Conservation (phyloP, 2,888 invertebrate species). For the Auanema freiburgensis region DNA sequence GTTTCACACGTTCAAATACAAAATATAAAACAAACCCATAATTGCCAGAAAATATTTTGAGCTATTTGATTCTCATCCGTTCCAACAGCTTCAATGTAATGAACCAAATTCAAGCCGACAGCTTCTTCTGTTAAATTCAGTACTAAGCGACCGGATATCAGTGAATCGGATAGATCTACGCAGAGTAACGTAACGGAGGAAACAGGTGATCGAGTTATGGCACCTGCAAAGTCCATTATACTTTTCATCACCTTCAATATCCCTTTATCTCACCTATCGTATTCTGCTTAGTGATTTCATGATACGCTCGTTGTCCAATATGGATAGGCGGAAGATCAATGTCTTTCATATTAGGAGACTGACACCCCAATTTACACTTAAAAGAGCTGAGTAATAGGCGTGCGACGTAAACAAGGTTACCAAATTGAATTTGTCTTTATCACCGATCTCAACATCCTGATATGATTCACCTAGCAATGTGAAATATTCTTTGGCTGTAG, state of each 20-base stretch:
- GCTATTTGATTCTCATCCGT: conserved; percentile 13
- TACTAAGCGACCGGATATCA: conserved; percentile 14
- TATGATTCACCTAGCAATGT: conserved; percentile 28
- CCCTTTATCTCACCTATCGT: conserved; percentile 21
- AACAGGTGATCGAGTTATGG: conserved; percentile 9
- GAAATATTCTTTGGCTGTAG: conserved; percentile 25
- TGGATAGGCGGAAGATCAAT: conserved; percentile 39
- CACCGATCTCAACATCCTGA: conserved; percentile 32
- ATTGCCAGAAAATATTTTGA: conserved; percentile 16
- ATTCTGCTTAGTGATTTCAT: conserved; percentile 23
- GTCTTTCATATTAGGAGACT: conserved; percentile 38
- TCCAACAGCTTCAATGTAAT: conserved; percentile 19
- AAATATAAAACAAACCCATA: conserved; percentile 13
- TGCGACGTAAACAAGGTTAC: conserved; percentile 12
- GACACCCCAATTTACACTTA: conserved; percentile 46
- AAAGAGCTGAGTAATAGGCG: conserved; percentile 14
- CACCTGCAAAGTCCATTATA: conserved; percentile 9
- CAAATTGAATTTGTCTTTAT: conserved; percentile 43
- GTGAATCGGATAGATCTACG: conserved; percentile 10
- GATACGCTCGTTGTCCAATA: conserved; percentile 36
- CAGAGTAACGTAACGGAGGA: conserved; percentile 11
- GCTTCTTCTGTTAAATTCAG: conserved; percentile 6
- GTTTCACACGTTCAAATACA: too few relatives aligned
- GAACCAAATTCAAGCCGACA: conserved; percentile 9
- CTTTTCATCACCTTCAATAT: background rate